Conservation (phyloP, 2,113 vertebrate genomes). For the Ailuropoda melanoleuca region DNA sequence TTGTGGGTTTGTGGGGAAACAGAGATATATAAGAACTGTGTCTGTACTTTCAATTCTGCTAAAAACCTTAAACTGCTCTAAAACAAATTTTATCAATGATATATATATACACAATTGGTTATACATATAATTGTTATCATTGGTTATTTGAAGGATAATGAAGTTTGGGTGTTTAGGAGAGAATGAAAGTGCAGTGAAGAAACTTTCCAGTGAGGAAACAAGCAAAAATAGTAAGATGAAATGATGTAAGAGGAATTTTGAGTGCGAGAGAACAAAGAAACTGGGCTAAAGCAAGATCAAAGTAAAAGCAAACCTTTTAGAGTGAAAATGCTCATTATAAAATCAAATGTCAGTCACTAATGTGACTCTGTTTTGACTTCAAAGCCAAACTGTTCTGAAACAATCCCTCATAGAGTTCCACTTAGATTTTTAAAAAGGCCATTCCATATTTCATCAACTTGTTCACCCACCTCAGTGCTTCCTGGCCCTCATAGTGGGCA, state of each 20-base stretch:
- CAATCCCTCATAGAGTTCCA: background rate
- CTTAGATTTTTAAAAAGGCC: background rate
- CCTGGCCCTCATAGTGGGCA: background rate
- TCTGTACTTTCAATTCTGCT: background rate
- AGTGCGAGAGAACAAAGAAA: background rate
- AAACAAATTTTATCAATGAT: background rate
- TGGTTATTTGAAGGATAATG: background rate
- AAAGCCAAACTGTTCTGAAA: background rate
- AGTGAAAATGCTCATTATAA: background rate
- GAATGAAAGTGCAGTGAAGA: background rate
- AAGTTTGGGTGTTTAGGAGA: background rate
- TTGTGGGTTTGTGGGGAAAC: background rate
- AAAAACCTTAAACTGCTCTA: background rate
- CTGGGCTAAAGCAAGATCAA: background rate
- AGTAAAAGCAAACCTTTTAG: background rate
- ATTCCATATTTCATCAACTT: constrained; percentile 13
- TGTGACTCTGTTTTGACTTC: background rate
- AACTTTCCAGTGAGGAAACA: background rate
- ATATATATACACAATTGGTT: background rate
- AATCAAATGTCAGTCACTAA: background rate
- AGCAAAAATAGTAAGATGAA: background rate
- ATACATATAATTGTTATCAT: background rate
- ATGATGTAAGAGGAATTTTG: background rate
- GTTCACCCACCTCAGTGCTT: background rate
- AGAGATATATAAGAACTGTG: background rate